Base-by-base conservation (phyloP, 2,888 invertebrate species). In the Oscheius sp. region DNA sequence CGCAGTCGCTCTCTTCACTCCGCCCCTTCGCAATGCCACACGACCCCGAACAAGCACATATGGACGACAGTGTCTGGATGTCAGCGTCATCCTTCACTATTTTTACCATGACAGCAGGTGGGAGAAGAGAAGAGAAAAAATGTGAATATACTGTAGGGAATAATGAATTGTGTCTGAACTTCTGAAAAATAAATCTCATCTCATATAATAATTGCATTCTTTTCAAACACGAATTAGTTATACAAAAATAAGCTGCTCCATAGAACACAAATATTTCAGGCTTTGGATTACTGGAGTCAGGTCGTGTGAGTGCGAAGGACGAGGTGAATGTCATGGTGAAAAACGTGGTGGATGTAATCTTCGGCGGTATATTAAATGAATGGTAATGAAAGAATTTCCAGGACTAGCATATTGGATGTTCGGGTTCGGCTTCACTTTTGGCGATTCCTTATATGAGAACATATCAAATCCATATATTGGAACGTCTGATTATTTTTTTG, bases 401-500 rank as follows among this genome's bases (percentile, higher is more conserved):
- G 36, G 36, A 36, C 36, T 36, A 8, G 36, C 36, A 9, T 36
- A 36, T 36, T 95, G 95, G 95, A 90, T 93, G 50, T 94, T 95
- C 86, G 95, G 95, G 0, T 95, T 92, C 87, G 94, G 93, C 0
- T 90, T 95, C 87, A 93, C 94, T 3, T 95, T 93, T 84, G 95
- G 94, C 24, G 70, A 72, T 36, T 26, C 47, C 12, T n/a, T n/a
- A n/a, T n/a, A n/a, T n/a, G 47, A 47, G 22, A 24, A 24, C 22
- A 14, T 12, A 3, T 12, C 47, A 12, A 47, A 47, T 47, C 47
- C 47, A 8, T 75, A 69, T 50, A 71, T 81, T 17, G 82, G 82
- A 6, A 67, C 77, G 32, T 76, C 80, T 17, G 72, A 81, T 30
- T 82, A 80, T 62, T 82, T 82, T 67, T 82, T 77, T 66, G 81